phyloP scores from a whole-genome alignment of 2,113 vertebrate species.

The Mesocricetus auratus region DNA sequence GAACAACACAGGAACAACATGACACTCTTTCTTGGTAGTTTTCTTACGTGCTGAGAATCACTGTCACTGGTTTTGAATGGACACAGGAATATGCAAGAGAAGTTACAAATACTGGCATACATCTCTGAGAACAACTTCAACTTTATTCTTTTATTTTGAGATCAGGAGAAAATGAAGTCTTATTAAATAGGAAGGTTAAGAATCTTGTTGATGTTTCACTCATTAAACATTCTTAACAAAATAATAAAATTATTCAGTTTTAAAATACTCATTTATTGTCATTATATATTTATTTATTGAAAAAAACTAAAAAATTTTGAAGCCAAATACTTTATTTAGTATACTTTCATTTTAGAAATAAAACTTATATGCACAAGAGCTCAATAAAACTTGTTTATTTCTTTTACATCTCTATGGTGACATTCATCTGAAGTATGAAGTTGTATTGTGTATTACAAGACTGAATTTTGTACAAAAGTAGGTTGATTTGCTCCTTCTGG shows the following conservation, averaged over 20 bases:
- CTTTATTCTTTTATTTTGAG: slow-evolving; percentile 31
- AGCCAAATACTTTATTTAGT: neutral
- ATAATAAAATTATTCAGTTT: neutral
- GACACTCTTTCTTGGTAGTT: neutral
- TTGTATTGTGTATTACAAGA: neutral
- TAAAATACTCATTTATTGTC: neutral
- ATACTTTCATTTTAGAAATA: slow-evolving; percentile 46
- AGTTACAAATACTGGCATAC: neutral
- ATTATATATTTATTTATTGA: neutral
- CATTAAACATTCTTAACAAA: neutral
- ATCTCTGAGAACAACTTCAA: neutral
- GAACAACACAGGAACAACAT: neutral
- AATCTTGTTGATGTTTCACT: slow-evolving; percentile 2
- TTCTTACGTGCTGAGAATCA: slow-evolving; percentile 36
- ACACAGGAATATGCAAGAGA: neutral
- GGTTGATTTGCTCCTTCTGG: neutral
- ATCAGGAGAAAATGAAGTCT: neutral
- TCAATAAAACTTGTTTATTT: neutral
- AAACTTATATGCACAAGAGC: neutral
- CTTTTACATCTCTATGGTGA: neutral
- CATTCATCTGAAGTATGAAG: neutral
- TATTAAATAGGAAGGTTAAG: neutral
- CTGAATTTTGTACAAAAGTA: slow-evolving; percentile 4
- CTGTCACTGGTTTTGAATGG: neutral
- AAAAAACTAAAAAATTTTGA: neutral